Evolutionary conservation across 2,113 vertebrate species (phyloP).

Genomic region (Carassius auratus): DNA sequence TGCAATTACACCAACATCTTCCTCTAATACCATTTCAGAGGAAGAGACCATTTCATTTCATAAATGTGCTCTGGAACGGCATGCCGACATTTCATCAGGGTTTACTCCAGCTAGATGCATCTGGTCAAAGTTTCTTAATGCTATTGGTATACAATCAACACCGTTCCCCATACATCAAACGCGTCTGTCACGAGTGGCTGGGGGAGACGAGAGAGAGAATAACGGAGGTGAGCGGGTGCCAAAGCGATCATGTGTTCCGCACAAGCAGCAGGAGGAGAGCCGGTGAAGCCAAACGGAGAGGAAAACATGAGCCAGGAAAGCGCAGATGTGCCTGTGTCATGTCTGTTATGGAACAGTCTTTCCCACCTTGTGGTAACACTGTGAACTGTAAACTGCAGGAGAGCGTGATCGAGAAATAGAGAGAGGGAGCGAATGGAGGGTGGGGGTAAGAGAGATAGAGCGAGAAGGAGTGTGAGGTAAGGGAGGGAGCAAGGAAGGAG

Average conservation of each 20-base stretch:
- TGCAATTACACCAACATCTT: not conserved
- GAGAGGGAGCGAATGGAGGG: slow-evolving; percentile 48
- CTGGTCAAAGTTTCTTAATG: slow-evolving; percentile 41
- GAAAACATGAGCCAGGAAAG: slow-evolving; percentile 33
- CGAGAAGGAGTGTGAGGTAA: slow-evolving; percentile 32
- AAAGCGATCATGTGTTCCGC: slow-evolving; percentile 30
- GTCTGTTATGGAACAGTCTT: slow-evolving; percentile 81
- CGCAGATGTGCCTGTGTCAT: slow-evolving; percentile 66
- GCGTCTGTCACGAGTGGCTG: not conserved
- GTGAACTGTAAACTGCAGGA: slow-evolving; percentile 92
- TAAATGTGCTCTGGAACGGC: not conserved
- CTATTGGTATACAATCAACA: slow-evolving; percentile 44
- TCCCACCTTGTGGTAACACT: slow-evolving; percentile 94
- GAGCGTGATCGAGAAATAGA: slow-evolving; percentile 60
- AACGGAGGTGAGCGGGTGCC: slow-evolving; percentile 38
- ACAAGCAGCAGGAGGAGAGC: slow-evolving; percentile 41
- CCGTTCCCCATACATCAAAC: slow-evolving; percentile 12
- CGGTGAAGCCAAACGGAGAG: slow-evolving; percentile 51
- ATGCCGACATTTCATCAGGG: not conserved
- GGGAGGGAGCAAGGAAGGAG: slow-evolving; percentile 39
- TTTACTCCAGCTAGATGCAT: not conserved
- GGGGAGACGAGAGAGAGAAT: slow-evolving; percentile 7
- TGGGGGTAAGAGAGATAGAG: slow-evolving; percentile 45
- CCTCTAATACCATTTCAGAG: not conserved
- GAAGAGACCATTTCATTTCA: not conserved